Percentiles rank a stretch among this genome's conserved stretches.
Conservation (phyloP, 2,797 vertebrate species). For the Dendrocincla fuliginosa region DNA sequence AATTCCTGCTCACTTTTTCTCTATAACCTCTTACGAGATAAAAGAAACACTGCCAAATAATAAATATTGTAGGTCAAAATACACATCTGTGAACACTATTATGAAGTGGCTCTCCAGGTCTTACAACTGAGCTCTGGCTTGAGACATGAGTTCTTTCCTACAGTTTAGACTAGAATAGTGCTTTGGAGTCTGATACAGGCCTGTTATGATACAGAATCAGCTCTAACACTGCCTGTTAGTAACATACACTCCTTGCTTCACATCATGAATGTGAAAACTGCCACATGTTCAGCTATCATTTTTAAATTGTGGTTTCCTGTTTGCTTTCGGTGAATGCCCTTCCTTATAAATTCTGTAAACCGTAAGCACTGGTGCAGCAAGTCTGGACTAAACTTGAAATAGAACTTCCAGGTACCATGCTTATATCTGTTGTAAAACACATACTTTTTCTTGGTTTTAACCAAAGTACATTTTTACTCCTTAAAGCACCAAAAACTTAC, state of each 20-base stretch:
- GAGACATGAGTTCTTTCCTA: background rate
- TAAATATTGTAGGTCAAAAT: background rate
- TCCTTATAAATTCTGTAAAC: background rate
- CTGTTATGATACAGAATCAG: background rate
- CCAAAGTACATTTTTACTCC: background rate
- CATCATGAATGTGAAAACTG: background rate
- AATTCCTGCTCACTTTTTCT: background rate
- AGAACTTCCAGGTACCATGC: background rate
- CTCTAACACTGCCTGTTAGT: background rate
- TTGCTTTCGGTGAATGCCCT: background rate
- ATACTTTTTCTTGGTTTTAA: background rate
- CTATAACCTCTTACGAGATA: background rate
- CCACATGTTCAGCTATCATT: slow-evolving; percentile 20
- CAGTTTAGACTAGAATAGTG: background rate
- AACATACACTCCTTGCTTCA: background rate
- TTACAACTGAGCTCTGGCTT: background rate
- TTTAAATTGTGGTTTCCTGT: slow-evolving; percentile 37
- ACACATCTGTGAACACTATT: background rate
- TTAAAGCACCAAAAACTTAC: background rate
- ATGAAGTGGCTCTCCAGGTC: background rate
- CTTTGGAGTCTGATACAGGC: background rate
- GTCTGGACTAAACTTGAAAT: background rate
- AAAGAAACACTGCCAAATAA: background rate
- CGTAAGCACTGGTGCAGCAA: background rate
- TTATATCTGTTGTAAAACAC: background rate